Evolutionary conservation across 2,113 vertebrate species (phyloP), one percentile per base, ranked within the genome.

Genomic region (Colistium nudipinnis): DNA sequence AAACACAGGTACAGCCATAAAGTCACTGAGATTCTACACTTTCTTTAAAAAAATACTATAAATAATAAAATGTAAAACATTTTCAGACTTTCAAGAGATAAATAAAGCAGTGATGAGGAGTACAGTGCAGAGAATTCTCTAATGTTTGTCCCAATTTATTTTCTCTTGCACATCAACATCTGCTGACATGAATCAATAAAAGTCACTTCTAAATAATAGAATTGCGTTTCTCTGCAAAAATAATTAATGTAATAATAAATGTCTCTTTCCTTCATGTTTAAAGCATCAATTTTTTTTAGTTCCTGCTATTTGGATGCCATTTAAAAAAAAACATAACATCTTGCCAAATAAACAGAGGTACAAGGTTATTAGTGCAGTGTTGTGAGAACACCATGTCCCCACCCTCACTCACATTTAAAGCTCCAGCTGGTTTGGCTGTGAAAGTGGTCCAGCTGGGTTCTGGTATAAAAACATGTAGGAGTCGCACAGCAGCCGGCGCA

Each of bases 401-500:
- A 6, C 41, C 61, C 47, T 63, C 44, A 28, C 22, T 30, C 6
- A 2, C n/a, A 2, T 69, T 75, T 63, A 72, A 19, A 33, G 25
- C 63, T 70, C 67, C 64, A 30, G 44, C 16, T 62, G 44, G 60
- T 62, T 70, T 68, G 69, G 62, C 38, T 44, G 71, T n/a, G 76
- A 76, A 67, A 69, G 52, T 6, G 61, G 60, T 12, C 6, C 52
- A n/a, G 62, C 70, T 45, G 86, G 48, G 17, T 62, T 87, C 67
- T 94, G 89, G 66, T 94, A 94, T 52, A 94, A 82, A 86, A 89
- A 94, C 90, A 93, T 93, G 82, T 93, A 94, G 49, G 92, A 92
- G 80, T 94, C 93, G 36, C 90, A 91, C 45, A 94, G 91, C 62
- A 94, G 86, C 74, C 93, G 84, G 38, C 83, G 86, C 48, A 92